phyloP scores from a whole-genome alignment of 2,113 vertebrate genomes.

The Cheirogaleus medius region DNA sequence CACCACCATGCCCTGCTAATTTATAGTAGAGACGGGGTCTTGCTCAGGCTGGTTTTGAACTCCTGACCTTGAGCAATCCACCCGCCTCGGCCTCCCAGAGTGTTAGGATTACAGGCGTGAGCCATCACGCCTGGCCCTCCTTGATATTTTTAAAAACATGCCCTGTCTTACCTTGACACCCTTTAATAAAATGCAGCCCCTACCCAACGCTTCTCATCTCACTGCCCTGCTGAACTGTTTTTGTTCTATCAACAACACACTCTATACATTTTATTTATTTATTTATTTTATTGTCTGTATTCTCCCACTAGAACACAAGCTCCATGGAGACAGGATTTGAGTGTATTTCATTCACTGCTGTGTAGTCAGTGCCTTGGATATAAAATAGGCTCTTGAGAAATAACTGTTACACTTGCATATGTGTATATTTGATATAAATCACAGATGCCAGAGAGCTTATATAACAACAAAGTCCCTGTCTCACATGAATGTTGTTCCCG shows the following conservation, averaged over 20 bases:
- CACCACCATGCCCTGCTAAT: too few relatives aligned
- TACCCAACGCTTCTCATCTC: neutral
- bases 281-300: neutral
- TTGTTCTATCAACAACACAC: neutral
- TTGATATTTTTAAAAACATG: neutral
- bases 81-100: too few relatives aligned
- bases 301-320: neutral
- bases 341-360: neutral
- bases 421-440: neutral
- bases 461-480: neutral
- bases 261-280: neutral
- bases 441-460: neutral
- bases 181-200: neutral
- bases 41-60: too few relatives aligned
- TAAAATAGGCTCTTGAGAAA: neutral
- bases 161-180: neutral
- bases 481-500: neutral
- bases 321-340: neutral
- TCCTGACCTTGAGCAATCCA: too few relatives aligned
- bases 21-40: too few relatives aligned
- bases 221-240: neutral
- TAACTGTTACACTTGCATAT: neutral
- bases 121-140: too few relatives aligned
- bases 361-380: neutral
- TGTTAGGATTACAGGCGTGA: too few relatives aligned